A percentile compares a stretch with the other conserved stretches of the same genome.
phyloP scores from a whole-genome alignment of 64 coral and sea anemone species.

The Pocillopora verrucosa region DNA sequence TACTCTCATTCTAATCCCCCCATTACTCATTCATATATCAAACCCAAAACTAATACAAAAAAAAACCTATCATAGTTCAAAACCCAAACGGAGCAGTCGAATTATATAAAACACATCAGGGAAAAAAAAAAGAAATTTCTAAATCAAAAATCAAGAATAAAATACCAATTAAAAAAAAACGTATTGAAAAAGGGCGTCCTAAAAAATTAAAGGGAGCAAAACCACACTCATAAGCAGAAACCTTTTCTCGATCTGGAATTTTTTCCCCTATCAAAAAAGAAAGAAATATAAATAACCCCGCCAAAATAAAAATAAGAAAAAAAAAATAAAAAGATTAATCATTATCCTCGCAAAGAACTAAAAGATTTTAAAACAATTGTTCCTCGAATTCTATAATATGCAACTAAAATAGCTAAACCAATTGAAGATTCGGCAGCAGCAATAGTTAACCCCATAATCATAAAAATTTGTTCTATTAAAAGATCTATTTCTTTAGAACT shows the following conservation, averaged over 20 bases:
- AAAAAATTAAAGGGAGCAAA: no score
- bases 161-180: slow-evolving; percentile 74
- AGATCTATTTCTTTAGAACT: no score
- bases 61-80: no score
- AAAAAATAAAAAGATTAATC: slow-evolving; percentile 29
- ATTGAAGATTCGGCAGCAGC: slow-evolving; percentile 83
- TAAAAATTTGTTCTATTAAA: no score
- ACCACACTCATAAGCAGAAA: no score
- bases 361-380: slow-evolving; percentile 64
- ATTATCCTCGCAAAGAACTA: slow-evolving; percentile 66
- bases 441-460: no score
- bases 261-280: slow-evolving; percentile 67
- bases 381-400: slow-evolving; percentile 67
- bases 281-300: slow-evolving; percentile 60
- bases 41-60: no score
- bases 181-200: slow-evolving; percentile 55
- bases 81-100: background rate
- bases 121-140: no score
- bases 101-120: no score
- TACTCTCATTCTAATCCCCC: slow-evolving; percentile 44
- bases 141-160: no score
- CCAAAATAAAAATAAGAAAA: slow-evolving; percentile 72
- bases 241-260: slow-evolving; percentile 66
- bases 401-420: slow-evolving; percentile 76
- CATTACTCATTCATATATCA: no score